A percentile compares a stretch with the other conserved stretches of the same genome.
phyloP scores from a whole-genome alignment of 2,113 vertebrate species.

The Upupa epops region DNA sequence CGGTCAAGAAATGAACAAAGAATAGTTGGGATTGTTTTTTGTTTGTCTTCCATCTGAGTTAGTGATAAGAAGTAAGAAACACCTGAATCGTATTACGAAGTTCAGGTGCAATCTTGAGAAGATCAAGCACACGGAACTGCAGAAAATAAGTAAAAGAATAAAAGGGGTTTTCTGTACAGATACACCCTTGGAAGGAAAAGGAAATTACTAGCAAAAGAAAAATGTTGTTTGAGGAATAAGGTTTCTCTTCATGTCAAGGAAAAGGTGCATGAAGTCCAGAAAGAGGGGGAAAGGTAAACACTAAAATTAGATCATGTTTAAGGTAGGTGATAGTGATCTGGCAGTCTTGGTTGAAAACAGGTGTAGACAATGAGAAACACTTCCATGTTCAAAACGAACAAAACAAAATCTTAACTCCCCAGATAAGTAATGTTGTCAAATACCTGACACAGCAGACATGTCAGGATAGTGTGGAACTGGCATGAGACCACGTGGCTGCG shows the following conservation, averaged over 20 bases:
- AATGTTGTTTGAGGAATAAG: background rate
- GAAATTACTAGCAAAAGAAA: background rate
- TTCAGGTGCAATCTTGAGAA: background rate
- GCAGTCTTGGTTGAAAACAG: background rate
- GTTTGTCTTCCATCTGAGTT: background rate
- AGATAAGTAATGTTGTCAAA: background rate
- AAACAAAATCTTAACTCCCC: background rate
- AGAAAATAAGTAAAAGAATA: background rate
- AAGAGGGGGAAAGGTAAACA: background rate
- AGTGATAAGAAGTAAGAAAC: background rate
- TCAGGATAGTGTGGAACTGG: background rate
- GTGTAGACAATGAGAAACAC: background rate
- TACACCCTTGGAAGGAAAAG: background rate
- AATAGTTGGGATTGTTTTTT: background rate
- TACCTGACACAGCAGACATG: background rate
- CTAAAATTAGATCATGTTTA: background rate
- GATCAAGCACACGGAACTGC: background rate
- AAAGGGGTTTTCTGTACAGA: background rate
- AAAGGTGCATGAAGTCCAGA: background rate
- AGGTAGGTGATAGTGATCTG: background rate
- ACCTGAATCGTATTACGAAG: background rate
- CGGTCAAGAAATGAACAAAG: background rate
- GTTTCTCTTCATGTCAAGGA: background rate
- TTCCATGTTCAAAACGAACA: background rate
- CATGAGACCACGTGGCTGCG: background rate